Percentiles rank a stretch among this genome's conserved stretches.
Evolutionary conservation across 2,113 vertebrate genomes (phyloP).

Genomic region (Syngnathus typhle): DNA sequence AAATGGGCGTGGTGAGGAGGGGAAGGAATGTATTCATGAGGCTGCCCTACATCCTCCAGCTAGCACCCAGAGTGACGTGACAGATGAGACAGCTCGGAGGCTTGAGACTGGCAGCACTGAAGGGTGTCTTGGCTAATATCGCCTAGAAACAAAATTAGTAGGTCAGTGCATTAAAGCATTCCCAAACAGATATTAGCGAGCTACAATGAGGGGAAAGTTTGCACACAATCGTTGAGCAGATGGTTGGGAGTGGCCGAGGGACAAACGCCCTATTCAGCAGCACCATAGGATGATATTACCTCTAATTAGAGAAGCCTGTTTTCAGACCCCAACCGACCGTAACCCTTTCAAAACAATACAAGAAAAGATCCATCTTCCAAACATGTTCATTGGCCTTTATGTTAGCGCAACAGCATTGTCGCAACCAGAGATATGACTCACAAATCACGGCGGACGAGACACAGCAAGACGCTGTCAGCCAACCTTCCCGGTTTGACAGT

Average conservation of each 20-base stretch:
- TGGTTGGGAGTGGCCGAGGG: conserved; percentile 33
- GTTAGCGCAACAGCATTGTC: conserved; percentile 30
- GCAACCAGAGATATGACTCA: conserved; percentile 13
- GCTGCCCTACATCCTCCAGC: conserved; percentile 63
- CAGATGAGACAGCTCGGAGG: conserved; percentile 53
- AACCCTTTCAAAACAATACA: conserved; percentile 28
- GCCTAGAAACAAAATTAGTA: conserved; percentile 52
- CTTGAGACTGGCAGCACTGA: conserved; percentile 45
- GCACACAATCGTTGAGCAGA: conserved; percentile 36
- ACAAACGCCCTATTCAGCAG: conserved; percentile 50
- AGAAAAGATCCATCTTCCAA: conserved; percentile 19
- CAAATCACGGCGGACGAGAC: conserved; percentile 11
- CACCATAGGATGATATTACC: conserved; percentile 62
- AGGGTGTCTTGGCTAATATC: conserved; percentile 38
- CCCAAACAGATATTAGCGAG: conserved; percentile 58
- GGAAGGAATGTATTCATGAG: conserved; percentile 53
- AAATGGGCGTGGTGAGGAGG: conserved; percentile 44
- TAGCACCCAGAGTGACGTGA: conserved; percentile 50
- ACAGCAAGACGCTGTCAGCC: conserved; percentile 28
- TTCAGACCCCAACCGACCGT: conserved; percentile 28
- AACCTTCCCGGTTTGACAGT: conserved; percentile 22
- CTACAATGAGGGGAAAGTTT: conserved; percentile 38
- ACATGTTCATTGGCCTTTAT: conserved; percentile 19
- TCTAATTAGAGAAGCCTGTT: conserved; percentile 65
- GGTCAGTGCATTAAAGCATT: conserved; percentile 55